Conservation (phyloP, 1,140 invertebrate genomes). For the Arion vulgaris region DNA sequence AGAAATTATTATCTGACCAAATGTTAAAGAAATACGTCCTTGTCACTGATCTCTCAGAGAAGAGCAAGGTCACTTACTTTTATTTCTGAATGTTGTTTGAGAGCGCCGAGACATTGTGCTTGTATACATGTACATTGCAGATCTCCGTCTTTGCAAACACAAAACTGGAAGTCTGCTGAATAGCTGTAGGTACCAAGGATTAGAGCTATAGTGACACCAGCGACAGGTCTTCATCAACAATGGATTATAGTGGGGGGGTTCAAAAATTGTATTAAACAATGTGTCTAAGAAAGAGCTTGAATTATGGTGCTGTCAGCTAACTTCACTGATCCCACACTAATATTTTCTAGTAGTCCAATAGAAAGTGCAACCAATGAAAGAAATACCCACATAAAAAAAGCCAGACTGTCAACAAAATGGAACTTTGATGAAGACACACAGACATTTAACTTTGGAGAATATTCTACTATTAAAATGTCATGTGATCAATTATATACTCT, state of each 20-base stretch:
- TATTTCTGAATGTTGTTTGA: slow-evolving; percentile 16
- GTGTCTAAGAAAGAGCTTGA: not conserved
- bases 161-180: slow-evolving; percentile 4
- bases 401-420: too few species aligned
- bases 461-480: too few species aligned
- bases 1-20: not conserved
- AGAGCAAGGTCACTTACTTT: slow-evolving; percentile 21
- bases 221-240: not conserved
- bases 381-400: too few species aligned
- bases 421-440: too few species aligned
- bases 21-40: not conserved
- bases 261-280: too few species aligned
- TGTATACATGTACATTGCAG: slow-evolving; percentile 22
- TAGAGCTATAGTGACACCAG: not conserved
- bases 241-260: not conserved
- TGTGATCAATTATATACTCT: too few species aligned
- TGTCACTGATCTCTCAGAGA: not conserved
- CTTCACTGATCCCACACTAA: too few species aligned
- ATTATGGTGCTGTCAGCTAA: too few species aligned
- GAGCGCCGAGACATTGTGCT: slow-evolving; percentile 26
- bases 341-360: too few species aligned
- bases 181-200: slow-evolving; percentile 2
- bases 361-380: too few species aligned
- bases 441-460: too few species aligned
- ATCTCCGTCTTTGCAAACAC: not conserved